Base-by-base conservation (phyloP, 2,113 vertebrate species). In the Sphyrna mokarran region DNA sequence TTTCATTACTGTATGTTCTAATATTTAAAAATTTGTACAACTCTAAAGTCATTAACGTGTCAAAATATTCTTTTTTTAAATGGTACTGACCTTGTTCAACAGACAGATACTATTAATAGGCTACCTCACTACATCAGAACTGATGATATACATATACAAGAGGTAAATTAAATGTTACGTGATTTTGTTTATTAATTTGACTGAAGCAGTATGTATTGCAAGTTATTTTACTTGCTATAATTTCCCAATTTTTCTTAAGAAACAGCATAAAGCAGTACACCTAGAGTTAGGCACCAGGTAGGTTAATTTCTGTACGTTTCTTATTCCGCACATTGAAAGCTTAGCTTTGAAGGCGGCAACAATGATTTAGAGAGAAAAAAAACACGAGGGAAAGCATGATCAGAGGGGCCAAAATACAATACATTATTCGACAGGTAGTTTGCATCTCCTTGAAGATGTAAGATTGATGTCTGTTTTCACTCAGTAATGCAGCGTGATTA, bases 401-500 rank as follows among this genome's bases (percentile, higher is more conserved):
- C 94, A 93, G 14, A 96, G 90, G 95, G 95, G 96, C 95, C 72
- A 97, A 97, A 97, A 95, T 96, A 96, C 96, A 97, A 96, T 96
- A 96, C 97, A 96, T 96, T 96, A 96, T 97, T 95, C 72, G 94
- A 95, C 94, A 95, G 69, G 69, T 72, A 72, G 40, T 70, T 97
- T 97, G 95, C 96, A 96, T 97, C 96, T 96, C 97, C 94, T 95
- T 95, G 96, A 95, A 87, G 96, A 96, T 96, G 96, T 96, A 96
- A 96, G 91, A 96, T 96, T 97, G 96, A 96, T 96, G 97, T 95
- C 96, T 96, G 96, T 78, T 96, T 96, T 96, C 96, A 97, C 97
- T 96, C 96, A 97, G 96, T 96, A 97, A 95, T 83, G 95, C 89
- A 96, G 96, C 95, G 96, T 97, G 95, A 97, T 96, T 97, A 97